Evolutionary conservation across 1,140 invertebrate genomes (phyloP).

Genomic region (Oedothorax gibbosus): DNA sequence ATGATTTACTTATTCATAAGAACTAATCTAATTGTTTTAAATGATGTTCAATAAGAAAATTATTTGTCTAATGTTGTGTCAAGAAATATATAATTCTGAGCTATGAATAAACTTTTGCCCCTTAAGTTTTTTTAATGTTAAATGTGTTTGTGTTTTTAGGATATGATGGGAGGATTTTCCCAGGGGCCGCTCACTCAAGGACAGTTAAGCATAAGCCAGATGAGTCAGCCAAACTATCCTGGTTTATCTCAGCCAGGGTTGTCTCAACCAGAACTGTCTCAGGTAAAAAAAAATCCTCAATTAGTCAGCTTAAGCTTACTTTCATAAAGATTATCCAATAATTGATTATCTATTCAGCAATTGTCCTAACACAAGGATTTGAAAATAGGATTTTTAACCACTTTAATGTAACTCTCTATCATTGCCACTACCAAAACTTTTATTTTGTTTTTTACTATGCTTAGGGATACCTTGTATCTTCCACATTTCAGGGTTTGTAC

Average conservation of each 20-base stretch:
- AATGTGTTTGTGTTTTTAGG: conserved; percentile 20
- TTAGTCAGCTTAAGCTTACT: too few species aligned
- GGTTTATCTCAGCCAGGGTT: conserved; percentile 69
- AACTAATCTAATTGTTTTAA: not conserved
- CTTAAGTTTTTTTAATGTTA: not conserved
- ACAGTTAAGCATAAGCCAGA: conserved; percentile 70
- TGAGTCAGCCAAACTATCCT: conserved; percentile 70
- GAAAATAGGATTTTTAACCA: too few species aligned
- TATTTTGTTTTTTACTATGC: too few species aligned
- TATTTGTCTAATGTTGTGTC: not conserved
- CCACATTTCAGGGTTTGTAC: too few species aligned
- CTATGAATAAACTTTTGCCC: not conserved
- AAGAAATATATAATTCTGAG: not conserved
- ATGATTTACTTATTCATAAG: not conserved
- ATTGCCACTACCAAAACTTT: too few species aligned
- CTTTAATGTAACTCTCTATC: too few species aligned
- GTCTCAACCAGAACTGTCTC: conserved; percentile 72
- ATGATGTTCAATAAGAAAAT: not conserved
- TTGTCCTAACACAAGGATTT: too few species aligned
- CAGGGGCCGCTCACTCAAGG: conserved; percentile 72
- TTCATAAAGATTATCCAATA: too few species aligned
- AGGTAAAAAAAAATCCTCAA: conserved; percentile 65
- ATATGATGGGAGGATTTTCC: conserved; percentile 67
- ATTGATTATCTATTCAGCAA: too few species aligned
- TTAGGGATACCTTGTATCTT: too few species aligned